A percentile compares a stretch with the other conserved stretches of the same genome.
Conservation (phyloP, 2,113 vertebrate species). For the Cyprinus carpio region DNA sequence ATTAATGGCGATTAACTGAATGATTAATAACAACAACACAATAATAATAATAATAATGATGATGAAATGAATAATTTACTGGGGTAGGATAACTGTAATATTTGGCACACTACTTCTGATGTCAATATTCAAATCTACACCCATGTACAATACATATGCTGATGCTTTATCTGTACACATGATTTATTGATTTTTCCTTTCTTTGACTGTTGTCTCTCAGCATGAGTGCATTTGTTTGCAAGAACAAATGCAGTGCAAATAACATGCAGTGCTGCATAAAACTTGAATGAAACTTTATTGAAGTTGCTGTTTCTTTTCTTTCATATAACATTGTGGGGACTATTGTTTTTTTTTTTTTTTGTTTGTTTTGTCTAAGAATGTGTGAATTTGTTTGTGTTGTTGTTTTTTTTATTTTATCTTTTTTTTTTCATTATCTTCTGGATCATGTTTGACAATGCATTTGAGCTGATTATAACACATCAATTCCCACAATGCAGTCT, state of each 20-base stretch:
- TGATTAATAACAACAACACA: no score
- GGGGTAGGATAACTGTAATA: not conserved
- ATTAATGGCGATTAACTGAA: no score
- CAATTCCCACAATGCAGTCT: not conserved
- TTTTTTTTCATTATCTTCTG: constrained; percentile 14
- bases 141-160: not conserved
- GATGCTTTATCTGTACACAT: not conserved
- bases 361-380: not conserved
- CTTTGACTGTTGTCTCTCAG: constrained; percentile 22
- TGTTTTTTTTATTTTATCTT: not conserved
- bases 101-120: not conserved
- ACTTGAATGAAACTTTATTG: constrained; percentile 40
- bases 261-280: constrained; percentile 21
- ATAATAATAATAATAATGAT: no score
- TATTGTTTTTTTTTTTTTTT: not conserved
- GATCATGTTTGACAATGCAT: constrained; percentile 23
- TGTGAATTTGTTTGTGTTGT: no score
- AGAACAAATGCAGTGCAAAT: constrained; percentile 40
- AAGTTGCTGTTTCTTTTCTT: constrained; percentile 15
- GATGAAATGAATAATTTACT: no score
- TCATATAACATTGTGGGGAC: constrained; percentile 6
- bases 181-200: not conserved
- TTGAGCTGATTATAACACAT: constrained; percentile 3
- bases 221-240: constrained; percentile 46
- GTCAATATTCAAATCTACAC: not conserved